Base-by-base conservation (phyloP, 2,888 invertebrate genomes). In the Athalia circularis region DNA sequence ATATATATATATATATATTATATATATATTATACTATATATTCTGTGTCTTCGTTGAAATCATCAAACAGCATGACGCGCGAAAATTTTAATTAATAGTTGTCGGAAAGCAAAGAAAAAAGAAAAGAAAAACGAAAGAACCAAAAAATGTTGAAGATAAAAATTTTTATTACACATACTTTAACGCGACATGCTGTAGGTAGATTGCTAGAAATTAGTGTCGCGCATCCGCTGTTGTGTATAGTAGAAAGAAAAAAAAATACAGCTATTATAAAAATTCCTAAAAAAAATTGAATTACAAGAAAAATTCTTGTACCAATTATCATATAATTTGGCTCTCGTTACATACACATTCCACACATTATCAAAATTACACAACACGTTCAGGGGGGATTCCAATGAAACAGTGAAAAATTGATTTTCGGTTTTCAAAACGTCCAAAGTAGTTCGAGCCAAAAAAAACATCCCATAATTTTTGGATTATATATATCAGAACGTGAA, bases 221-320 rank as follows among this genome's bases (percentile, higher is more conserved):
- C 82, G 84, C 84, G 85, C 84, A 85, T 83, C 83, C 82, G 86
- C 85, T 86, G 82, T 82, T 86, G 86, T 87, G 85, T 86, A 80
- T 80, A 81, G 82, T 81, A 81, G 80, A 72, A 68, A 80, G 78
- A 68, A 64, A 65, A 65, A 29, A 64, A 64, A 15, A 68, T 62
- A 79, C 64, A 70, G 52, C 29, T 29, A 29, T 29, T 29, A 29
- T 29, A 29, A 29, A 29, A 29, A 29, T 29, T 29, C 29, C 29
- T 29, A 29, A 29, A 29, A 29, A 29, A 29, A 29, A 29, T 29
- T 29, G 29, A 29, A 29, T 29, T 29, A 29, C 29, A 29, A 29
- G 2, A 29, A 29, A 29, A 29, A 29, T 29, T 29, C 29, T 29
- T 29, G 29, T 29, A 29, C 29, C 29, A 29, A 29, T 29, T 29